phyloP scores from a whole-genome alignment of 2,113 vertebrate genomes.

The Pteronura brasiliensis region DNA sequence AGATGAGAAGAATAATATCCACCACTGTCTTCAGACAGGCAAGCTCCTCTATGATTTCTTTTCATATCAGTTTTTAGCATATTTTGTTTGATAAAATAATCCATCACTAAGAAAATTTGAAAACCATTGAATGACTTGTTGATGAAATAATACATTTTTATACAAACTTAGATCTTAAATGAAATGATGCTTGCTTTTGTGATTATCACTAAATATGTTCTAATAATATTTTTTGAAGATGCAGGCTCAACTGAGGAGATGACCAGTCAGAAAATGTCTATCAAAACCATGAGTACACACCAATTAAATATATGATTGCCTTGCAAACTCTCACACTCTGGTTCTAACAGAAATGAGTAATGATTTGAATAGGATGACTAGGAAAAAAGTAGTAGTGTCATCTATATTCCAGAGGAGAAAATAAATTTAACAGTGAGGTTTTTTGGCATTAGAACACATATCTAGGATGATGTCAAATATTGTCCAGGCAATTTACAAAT shows the following conservation, averaged over 20 bases:
- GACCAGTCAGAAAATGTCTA: slow-evolving; percentile 33
- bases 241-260: not conserved
- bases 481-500: not conserved
- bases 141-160: slow-evolving; percentile 12
- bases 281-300: slow-evolving; percentile 29
- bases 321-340: slow-evolving; percentile 19
- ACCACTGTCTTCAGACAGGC: not conserved
- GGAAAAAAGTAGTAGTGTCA: not conserved
- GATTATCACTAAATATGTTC: not conserved
- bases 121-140: not conserved
- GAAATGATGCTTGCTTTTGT: not conserved
- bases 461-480: not conserved
- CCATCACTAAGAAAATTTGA: not conserved
- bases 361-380: not conserved
- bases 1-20: not conserved
- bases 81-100: slow-evolving; percentile 5
- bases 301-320: not conserved
- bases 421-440: not conserved
- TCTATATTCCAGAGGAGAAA: slow-evolving; percentile 27
- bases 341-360: slow-evolving; percentile 40
- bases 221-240: slow-evolving; percentile 4
- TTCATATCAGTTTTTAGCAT: not conserved
- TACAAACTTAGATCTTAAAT: not conserved
- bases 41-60: not conserved
- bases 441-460: not conserved